A percentile compares a stretch with the other conserved stretches of the same genome.
These are phyloP conservation scores for Synodontis membranacea DNA, from an alignment of 2,113 vertebrate species.

Conservation along the genomic window DNA sequence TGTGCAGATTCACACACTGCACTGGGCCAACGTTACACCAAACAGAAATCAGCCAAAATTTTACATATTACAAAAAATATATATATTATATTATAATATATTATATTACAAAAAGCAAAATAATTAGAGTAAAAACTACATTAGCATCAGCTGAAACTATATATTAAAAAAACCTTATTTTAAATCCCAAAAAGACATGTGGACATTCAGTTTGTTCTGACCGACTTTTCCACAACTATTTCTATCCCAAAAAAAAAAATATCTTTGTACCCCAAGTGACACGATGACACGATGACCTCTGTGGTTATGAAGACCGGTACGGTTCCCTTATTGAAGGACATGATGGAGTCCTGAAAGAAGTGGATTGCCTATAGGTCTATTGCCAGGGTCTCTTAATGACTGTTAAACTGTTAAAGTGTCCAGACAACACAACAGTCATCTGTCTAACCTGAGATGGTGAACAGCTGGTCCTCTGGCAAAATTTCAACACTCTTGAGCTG, in stretches of 20 bases:
- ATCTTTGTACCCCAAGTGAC: neutral
- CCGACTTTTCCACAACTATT: neutral
- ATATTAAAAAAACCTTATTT: neutral
- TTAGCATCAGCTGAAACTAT: neutral
- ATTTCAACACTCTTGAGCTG: neutral
- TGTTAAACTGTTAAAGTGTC: neutral
- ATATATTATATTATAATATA: too few relatives aligned
- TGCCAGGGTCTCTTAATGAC: neutral
- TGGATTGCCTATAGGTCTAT: neutral
- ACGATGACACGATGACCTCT: neutral
- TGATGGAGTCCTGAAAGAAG: neutral
- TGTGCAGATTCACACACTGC: constrained; percentile 15
- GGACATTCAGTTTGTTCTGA: neutral
- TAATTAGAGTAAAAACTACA: neutral
- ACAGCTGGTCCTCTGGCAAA: neutral
- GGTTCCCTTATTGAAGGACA: neutral
- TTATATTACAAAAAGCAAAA: neutral
- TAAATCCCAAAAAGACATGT: neutral
- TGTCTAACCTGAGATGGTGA: neutral
- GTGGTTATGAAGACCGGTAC: neutral
- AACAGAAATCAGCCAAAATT: neutral
- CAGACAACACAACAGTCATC: neutral
- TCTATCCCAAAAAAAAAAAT: neutral
- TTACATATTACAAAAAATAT: neutral
- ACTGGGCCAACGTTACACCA: neutral